These are phyloP conservation scores for Holacanthus passer DNA, from an alignment of 2,113 vertebrate genomes.

Conservation along the genomic window DNA sequence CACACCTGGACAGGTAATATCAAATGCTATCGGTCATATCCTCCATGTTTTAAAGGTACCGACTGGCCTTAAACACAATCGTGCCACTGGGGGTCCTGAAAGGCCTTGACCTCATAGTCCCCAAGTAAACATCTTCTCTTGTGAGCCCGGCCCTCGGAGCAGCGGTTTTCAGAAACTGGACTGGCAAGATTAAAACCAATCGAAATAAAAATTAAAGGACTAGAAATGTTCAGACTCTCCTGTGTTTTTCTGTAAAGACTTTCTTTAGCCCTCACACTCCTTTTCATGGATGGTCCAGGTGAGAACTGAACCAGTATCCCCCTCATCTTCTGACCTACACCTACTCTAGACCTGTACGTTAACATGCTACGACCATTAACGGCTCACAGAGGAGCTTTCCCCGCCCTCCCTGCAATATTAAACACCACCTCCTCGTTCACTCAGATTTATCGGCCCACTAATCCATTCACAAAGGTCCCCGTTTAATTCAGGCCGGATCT, in stretches of 20 bases:
- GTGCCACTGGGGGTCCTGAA: background rate
- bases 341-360: background rate
- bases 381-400: background rate
- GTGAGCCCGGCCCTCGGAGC: background rate
- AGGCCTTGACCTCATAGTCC: background rate
- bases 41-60: background rate
- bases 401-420: background rate
- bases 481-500: constrained; percentile 17
- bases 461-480: constrained; percentile 28
- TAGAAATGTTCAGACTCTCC: background rate
- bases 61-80: background rate
- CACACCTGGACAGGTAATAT: constrained; percentile 19
- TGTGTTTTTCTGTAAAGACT: background rate
- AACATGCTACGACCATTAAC: background rate
- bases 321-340: background rate
- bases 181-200: background rate
- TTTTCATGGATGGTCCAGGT: background rate
- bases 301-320: background rate
- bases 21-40: background rate
- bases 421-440: constrained; percentile 17
- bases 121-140: background rate
- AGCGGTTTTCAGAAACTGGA: background rate
- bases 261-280: background rate
- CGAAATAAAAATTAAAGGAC: background rate
- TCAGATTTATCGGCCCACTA: constrained; percentile 25